A percentile compares a stretch with the other conserved stretches of the same genome.
Evolutionary conservation across 2,888 invertebrate species (phyloP).

Genomic region (Caenorhabditis angaria): DNA sequence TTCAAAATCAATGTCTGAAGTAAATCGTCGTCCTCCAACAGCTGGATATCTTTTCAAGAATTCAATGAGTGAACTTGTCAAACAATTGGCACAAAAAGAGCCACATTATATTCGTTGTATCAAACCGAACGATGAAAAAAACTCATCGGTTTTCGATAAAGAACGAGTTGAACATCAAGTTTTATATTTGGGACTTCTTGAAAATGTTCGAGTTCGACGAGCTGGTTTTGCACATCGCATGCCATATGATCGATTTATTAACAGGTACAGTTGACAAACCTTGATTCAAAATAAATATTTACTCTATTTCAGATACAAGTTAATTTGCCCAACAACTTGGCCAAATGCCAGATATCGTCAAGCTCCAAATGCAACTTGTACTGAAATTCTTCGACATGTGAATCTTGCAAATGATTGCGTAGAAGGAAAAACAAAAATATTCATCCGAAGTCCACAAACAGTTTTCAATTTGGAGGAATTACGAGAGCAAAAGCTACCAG

Average conservation of each 20-base stretch:
- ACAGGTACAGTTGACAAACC: constrained; percentile 77
- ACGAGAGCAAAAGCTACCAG: constrained; percentile 86
- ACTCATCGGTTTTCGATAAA: constrained; percentile 85
- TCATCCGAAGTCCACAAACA: constrained; percentile 90
- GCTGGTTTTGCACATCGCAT: constrained; percentile 97
- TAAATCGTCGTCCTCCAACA: constrained; percentile 91
- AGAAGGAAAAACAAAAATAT: constrained; percentile 93
- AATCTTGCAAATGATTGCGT: constrained; percentile 85
- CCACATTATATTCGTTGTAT: constrained; percentile 92
- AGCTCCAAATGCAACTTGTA: constrained; percentile 73
- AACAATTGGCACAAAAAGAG: constrained; percentile 82
- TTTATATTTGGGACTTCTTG: constrained; percentile 87
- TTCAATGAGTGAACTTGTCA: constrained; percentile 89
- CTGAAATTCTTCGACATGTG: constrained; percentile 81
- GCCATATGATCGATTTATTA: constrained; percentile 89
- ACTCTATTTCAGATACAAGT: constrained; percentile 95
- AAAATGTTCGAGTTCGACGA: constrained; percentile 92
- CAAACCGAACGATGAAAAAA: constrained; percentile 94
- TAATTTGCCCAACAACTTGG: constrained; percentile 95
- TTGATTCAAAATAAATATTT: neutral
- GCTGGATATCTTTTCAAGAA: constrained; percentile 90
- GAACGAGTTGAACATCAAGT: constrained; percentile 79
- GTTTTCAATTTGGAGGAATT: constrained; percentile 87
- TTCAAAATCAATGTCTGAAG: constrained; percentile 86
- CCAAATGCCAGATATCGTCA: constrained; percentile 86